Base-by-base conservation (phyloP, 2,797 vertebrate species). In the Acanthornis magna region DNA sequence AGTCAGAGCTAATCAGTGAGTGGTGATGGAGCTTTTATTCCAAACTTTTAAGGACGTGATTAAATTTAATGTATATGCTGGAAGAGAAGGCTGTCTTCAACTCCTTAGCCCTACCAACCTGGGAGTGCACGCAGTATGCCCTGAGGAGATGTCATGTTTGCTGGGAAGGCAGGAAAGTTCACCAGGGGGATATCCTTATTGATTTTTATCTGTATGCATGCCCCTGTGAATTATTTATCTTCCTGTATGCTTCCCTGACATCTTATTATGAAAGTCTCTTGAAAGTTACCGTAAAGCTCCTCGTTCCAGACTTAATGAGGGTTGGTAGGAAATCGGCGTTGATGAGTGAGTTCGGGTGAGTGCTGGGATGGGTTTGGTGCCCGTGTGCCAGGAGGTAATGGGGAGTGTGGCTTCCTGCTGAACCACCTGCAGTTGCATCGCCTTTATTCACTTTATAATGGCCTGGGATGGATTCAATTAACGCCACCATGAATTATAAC, bases 211-310 rank as follows among this genome's bases (percentile, higher is more conserved):
- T 88, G 79, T 20, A 2, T 73, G 53, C 27, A 0, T 66, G 40
- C 48, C 51, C 51, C 54, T 70, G 87, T 85, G 85, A 92, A 92
- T 95, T 93, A 87, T 95, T 95, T 91, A 94, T 92, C 79, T 93
- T 89, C 74, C 61, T 92, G 38, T 71, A 61, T 89, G 77, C 74
- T 53, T 89, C 84, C 70, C 73, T 78, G 58, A n/a, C n/a, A 42
- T 84, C 82, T 88, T 88, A 65, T 43, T 89, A 30, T 23, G 29
- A 58, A 79, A 75, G 79, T 80, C 62, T 60, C 47, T 72, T 88
- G 66, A 53, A 88, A 81, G 36, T 92, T 89, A 40, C 79, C 76
- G 61, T 87, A 92, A 91, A 77, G 40, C 53, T 91, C 48, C 73
- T 89, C 75, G 5, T 83, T 93, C 22, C 54, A 62, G 43, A 18